phyloP scores from a whole-genome alignment of 2,797 vertebrate species.

The Hemitrygon akajei region DNA sequence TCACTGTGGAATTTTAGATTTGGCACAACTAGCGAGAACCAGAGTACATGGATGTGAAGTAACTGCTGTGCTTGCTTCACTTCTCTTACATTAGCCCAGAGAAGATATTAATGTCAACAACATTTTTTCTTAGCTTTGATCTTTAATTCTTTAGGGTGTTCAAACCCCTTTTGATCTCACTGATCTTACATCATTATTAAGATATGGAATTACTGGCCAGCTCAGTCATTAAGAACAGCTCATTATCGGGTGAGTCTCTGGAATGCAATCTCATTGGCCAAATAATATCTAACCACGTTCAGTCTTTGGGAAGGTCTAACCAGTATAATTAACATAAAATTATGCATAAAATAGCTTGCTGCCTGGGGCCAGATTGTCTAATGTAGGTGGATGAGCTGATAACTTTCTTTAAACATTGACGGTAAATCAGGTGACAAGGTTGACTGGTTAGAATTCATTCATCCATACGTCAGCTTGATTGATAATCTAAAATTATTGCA shows the following conservation, averaged over 20 bases:
- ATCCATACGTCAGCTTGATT: neutral
- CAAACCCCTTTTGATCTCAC: neutral
- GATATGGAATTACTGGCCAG: neutral
- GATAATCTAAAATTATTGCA: neutral
- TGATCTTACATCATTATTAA: constrained; percentile 26
- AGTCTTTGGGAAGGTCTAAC: neutral
- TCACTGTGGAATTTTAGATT: constrained; percentile 9
- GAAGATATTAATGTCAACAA: constrained; percentile 36
- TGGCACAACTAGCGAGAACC: neutral
- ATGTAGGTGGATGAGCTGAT: neutral
- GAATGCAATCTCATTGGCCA: neutral
- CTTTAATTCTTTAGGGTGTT: neutral
- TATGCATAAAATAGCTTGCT: neutral
- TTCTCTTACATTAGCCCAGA: neutral
- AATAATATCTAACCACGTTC: neutral
- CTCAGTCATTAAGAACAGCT: neutral
- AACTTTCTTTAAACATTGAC: neutral
- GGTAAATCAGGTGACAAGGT: neutral
- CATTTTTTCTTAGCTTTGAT: constrained; percentile 23
- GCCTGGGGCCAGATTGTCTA: neutral
- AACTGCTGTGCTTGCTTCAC: neutral
- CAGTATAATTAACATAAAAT: neutral
- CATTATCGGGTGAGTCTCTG: constrained; percentile 13
- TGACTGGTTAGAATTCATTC: neutral
- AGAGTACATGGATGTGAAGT: neutral